Evolutionary conservation across 2,113 vertebrate genomes (phyloP), one percentile per base, ranked within the genome.

Genomic region (Pholis gunnellus): DNA sequence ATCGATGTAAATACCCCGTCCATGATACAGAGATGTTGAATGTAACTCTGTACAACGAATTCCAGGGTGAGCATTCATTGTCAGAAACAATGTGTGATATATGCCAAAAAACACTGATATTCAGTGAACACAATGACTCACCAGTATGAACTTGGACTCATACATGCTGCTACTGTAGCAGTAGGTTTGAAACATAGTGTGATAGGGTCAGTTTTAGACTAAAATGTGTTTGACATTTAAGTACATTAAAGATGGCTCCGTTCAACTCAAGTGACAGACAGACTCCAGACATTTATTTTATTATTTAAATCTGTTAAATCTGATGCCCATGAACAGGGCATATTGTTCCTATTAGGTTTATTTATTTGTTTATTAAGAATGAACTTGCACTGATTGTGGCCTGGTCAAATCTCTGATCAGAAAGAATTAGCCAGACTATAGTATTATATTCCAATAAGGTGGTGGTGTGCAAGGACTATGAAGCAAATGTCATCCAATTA

Each of bases 1-100:
- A 66, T 87, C 74, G 67, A 29, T 57, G 22, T 59, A 69, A 50
- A 57, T 69, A 56, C 14, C 44, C 22, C 6, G 22, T 38, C 18
- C 42, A 2, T 0, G 27, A 34, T 40, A 18, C 48, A 36, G 52
- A 57, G 36, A 61, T 20, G 1, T 0, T 0, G 25, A 6, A 44
- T 44, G 9, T 6, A 71, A 59, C 25, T 25, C 3, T 3, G 7
- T 31, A 56, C 14, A 11, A 44, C 4, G 27, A 25, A 56, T 14
- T 18, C 1, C 48, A 42, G 29, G 2, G 11, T 50, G 36, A 29
- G 14, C 20, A 48, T 40, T 42, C 22, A 13, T 13, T 38, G n/a
- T 42, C n/a, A 31, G 48, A 54, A 56, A 44, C 5, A 0, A 2
- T 40, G 36, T 22, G 15, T 25, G 42, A 36, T 36, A 7, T 5